Evolutionary conservation across 2,113 vertebrate species (phyloP).

Genomic region (Ibidorhyncha struthersii): DNA sequence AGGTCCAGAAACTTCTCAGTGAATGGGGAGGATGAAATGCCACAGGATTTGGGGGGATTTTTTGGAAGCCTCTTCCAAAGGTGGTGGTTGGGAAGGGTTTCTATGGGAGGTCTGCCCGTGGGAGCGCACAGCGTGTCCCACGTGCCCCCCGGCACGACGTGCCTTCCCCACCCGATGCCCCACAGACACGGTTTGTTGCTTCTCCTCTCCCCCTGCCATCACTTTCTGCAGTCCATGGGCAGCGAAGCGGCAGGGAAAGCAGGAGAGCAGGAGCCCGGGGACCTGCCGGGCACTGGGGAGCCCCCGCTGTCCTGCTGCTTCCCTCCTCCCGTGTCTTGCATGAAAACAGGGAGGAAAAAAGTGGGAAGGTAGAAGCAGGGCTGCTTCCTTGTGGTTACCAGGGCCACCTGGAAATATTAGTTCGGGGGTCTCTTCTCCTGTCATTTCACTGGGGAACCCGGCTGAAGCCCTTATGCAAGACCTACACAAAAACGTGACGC

Average conservation of each 20-base stretch:
- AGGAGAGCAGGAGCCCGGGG: not conserved
- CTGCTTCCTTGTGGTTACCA: not conserved
- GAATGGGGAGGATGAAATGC: not conserved
- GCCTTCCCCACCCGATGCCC: not conserved
- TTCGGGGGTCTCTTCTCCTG: not conserved
- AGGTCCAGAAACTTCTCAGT: not conserved
- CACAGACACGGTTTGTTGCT: not conserved
- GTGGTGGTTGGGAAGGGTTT: not conserved
- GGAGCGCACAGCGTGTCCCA: not conserved
- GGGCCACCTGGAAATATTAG: not conserved
- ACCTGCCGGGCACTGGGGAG: not conserved
- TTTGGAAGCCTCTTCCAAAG: not conserved
- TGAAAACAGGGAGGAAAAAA: not conserved
- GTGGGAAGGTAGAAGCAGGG: not conserved
- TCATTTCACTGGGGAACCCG: not conserved
- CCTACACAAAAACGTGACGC: accelerated
- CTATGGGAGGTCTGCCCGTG: accelerated
- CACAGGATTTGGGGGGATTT: accelerated
- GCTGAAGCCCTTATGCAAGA: not conserved
- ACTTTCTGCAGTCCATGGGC: not conserved
- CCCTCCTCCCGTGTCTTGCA: too few species aligned
- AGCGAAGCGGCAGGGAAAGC: not conserved
- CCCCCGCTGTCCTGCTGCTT: not conserved
- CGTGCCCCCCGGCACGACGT: accelerated
- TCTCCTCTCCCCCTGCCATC: not conserved